These are phyloP conservation scores for Apocrypta bakeri DNA, from an alignment of 1,140 invertebrate species.

Conservation along the genomic window DNA sequence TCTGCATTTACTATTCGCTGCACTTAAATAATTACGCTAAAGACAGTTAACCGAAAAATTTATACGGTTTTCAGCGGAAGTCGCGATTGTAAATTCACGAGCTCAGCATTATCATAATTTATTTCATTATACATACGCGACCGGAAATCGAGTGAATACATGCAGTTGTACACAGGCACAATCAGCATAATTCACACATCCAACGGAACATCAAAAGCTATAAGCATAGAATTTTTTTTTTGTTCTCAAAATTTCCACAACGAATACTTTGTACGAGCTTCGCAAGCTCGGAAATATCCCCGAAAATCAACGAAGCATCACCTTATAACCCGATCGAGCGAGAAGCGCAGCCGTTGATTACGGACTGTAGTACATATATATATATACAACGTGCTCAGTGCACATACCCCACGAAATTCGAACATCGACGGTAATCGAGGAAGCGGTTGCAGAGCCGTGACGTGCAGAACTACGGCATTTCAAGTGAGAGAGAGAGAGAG, in stretches of 20 bases:
- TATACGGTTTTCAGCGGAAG: neutral
- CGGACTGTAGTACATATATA: no score
- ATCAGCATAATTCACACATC: no score
- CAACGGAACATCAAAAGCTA: no score
- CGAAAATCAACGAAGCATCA: neutral
- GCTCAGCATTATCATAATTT: neutral
- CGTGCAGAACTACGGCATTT: neutral
- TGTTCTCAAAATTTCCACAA: no score
- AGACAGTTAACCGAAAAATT: neutral
- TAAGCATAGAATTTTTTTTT: no score
- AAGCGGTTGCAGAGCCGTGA: neutral
- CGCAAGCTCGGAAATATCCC: neutral
- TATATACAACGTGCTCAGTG: neutral
- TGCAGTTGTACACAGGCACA: neutral
- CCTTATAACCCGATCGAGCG: neutral
- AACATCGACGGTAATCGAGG: constrained; percentile 20
- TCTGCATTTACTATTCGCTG: no score
- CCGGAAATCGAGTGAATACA: neutral
- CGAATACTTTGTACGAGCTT: no score
- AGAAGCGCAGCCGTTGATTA: neutral
- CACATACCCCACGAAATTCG: neutral
- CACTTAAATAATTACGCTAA: neutral
- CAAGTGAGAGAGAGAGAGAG: neutral
- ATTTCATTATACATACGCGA: neutral
- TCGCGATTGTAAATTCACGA: neutral